phyloP scores from a whole-genome alignment of 2,797 vertebrate species.

The Fundulus diaphanus region DNA sequence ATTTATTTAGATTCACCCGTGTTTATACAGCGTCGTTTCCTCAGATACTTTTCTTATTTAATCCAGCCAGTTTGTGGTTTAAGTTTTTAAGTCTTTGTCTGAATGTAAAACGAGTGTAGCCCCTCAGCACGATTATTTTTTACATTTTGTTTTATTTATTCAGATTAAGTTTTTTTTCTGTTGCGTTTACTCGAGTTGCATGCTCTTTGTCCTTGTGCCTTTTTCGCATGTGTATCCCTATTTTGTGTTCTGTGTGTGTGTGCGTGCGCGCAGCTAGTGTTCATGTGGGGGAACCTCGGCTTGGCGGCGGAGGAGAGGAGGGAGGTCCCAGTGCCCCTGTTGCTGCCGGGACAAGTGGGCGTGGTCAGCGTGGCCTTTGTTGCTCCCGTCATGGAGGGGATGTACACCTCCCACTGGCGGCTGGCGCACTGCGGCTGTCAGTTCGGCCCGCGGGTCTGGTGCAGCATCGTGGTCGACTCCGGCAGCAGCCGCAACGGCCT shows the following conservation, averaged over 20 bases:
- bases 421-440: constrained; percentile 94
- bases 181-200: constrained; percentile 54
- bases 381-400: constrained; percentile 92
- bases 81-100: constrained; percentile 54
- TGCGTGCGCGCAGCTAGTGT: constrained; percentile 88
- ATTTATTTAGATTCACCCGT: neutral
- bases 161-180: constrained; percentile 43
- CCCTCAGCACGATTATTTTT: constrained; percentile 17
- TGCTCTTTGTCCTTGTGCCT: constrained; percentile 61
- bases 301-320: constrained; percentile 88
- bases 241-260: constrained; percentile 73
- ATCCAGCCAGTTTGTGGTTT: constrained; percentile 57
- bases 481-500: constrained; percentile 65
- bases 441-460: constrained; percentile 98
- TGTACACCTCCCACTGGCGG: constrained; percentile 98
- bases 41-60: constrained; percentile 56
- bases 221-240: constrained; percentile 71
- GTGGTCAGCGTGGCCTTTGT: constrained; percentile 94
- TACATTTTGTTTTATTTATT: too few relatives aligned
- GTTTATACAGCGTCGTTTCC: constrained; percentile 43
- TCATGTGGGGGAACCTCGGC: constrained; percentile 98
- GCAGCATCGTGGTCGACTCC: constrained; percentile 94
- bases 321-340: constrained; percentile 89
- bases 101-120: constrained; percentile 14
- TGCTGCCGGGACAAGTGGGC: constrained; percentile 92